Evolutionary conservation across 2,888 invertebrate genomes (phyloP), one percentile per base, ranked within the genome.

Genomic region (Gari tellinella): DNA sequence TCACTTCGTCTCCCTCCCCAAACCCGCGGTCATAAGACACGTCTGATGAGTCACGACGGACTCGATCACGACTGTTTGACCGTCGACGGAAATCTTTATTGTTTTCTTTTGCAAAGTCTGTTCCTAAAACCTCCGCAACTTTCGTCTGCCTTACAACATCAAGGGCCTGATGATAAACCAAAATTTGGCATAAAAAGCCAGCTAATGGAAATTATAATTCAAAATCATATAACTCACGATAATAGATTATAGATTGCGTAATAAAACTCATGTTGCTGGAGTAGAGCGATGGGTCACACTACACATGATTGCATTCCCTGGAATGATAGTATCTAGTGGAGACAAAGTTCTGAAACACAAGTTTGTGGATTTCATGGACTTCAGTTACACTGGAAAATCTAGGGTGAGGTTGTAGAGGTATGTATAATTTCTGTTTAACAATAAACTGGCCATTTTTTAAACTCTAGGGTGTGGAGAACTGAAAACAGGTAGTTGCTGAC

Each of bases 61-160:
- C 73, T 87, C 91, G 87, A 67, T 92, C 92, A 76, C 91, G 89
- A 81, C 94, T 94, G 95, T 94, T 87, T 93, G 94, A 90, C 80
- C 90, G 87, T 31, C 88, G 87, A 61, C 87, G 81, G 70, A 86
- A 87, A 64, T 90, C 89, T 82, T 87, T 90, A 83, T 88, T 89
- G 74, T 86, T 85, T 83, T 87, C 86, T 83, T 83, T 89, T 73
- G 82, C 78, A 84, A 79, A 88, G 57, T 91, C 94, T 86, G 94
- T 94, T 67, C 94, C 94, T 85, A 96, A 92, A 82, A 95, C 94
- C 91, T 95, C 95, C 81, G 94, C 94, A 86, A 96, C 95, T 91
- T 97, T 96, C 66, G 97, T 95, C 94, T 97, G 97, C 93, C 97
- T 97, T 91, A 97, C 97, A 91, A 97, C 95, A 94, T 97, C 97